Evolutionary conservation across 2,888 invertebrate species (phyloP), one percentile per base, ranked within the genome.

Genomic region (Spisula subtruncata): DNA sequence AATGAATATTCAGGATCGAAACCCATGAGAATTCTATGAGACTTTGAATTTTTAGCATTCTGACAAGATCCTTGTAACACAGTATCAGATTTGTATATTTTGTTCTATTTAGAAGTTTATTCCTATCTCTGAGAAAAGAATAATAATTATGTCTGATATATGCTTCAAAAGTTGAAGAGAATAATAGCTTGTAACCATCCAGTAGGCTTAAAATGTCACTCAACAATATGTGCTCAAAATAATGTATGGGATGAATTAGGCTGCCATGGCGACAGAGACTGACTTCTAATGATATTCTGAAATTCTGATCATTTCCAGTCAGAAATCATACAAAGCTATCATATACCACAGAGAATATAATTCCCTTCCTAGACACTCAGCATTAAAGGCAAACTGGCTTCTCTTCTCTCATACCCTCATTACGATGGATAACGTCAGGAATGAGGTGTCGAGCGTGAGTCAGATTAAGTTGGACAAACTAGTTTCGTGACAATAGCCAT

Each of bases 31-130:
- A 32, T 32, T 35, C 35, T 35, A 10, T 0, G 35, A 75, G 32
- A 35, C 35, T 75, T 75, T 75, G 75, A 75, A 75, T 75, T 75
- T 32, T 75, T 25, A 75, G 75, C 35, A 0, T 10, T 75, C 75
- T 32, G 35, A 18, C 32, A 32, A 75, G 32, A 41, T n/a, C 5
- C 16, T 25, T 8, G 25, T 25, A 66, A 66, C 25, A 66, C 60
- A 8, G 12, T 66, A 66, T 66, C n/a, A 66, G 60, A 66, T 66
- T 66, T 66, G 60, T 66, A 66, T 41, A 41, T 41, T 41, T 5
- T 66, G 60, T 66, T 25, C 60, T n/a, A 66, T 66, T 25, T 66
- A n/a, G 60, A n/a, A 66, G 60, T 66, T 66, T 25, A 66, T 66
- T 66, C 60, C 25, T n/a, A 66, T 66, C 60, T 66, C 60, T 4